Base-by-base conservation (phyloP, 1,140 invertebrate genomes). In the Drosophila bocqueti region DNA sequence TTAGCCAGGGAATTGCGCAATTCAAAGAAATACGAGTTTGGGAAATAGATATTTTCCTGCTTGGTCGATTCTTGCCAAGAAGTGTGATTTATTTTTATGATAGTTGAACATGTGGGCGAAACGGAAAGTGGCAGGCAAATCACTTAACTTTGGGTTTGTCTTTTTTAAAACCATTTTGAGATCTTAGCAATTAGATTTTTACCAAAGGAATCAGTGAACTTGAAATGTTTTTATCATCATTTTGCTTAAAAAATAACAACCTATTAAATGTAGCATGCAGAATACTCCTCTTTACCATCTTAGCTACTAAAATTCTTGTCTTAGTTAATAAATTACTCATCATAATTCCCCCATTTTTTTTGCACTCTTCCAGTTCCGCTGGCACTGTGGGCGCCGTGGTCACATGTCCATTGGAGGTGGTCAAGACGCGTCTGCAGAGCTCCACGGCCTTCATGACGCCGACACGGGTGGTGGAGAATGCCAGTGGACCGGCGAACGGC, bases 401-500 rank as follows among this genome's bases (percentile, higher is more conserved):
- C 43, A 99, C 99, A 76, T 99, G 99, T 94, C 99, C 99, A 1
- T 94, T 99, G 76, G 99, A 99, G 94, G 99, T 99, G 62, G 97
- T 99, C 7, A 99, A 99, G 94, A 99, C 99, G 4, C 95, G 99
- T 50, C 95, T 99, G 61, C 99, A 99, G 93, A 99, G 98, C 13
- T 99, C 98, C 1, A 95, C 95, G 42, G 95, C 95, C 42, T 95
- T 95, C 34, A 96, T 96, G 76, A 92, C 94, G 74, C 93, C 93
- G 58, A 87, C 94, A 61, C 92, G 94, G 13, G 89, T 93, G 87
- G 73, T 79, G 79, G 81, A 79, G 92, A 79, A 93, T 79, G 81
- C 86, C 79, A 76, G 81, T 38, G 76, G 77, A 68, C 79, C 85
- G 16, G 79, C 86, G 42, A 92, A 92, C 61, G 76, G 67, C 49